Evolutionary conservation across 2,888 invertebrate genomes (phyloP), one percentile per base, ranked within the genome.

Genomic region (Drosophila prolongata): DNA sequence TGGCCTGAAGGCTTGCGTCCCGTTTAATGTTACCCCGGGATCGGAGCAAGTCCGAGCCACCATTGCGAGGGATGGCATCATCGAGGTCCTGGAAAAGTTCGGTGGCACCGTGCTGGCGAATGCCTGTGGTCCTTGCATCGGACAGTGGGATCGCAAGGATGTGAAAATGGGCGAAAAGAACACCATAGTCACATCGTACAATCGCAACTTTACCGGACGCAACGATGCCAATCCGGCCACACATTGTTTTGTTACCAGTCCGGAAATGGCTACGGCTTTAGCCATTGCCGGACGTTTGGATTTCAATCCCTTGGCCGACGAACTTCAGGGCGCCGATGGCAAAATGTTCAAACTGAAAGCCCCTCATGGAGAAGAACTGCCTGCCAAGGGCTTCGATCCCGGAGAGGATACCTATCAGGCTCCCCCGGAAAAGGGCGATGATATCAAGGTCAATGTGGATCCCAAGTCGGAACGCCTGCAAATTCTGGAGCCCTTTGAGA

Each of bases 91-190:
- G 56, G 93, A 96, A 9, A 95, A 98, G 13, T 98, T 99, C 86
- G 99, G 99, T 56, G 99, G 98, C 85, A 96, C 97, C 60, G 95
- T 99, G 1, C 93, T 99, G 78, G 99, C 99, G 1, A 99, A 99
- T 93, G 99, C 99, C 1, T 99, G 99, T 92, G 99, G 99, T 0
- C 99, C 99, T 1, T 99, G 99, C 94, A 99, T 99, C 92, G 99
- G 99, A 40, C 99, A 99, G 91, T 99, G 99, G 99, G 98, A 99
- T 93, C 96, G 99, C 78, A 94, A 96, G 90, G 99, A 99, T 92
- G 96, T 99, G 13, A 98, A 98, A 93, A 99, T 98, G 92, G 99
- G 99, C 27, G 99, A 99, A 74, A 99, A 99, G 93, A 99, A 99
- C 93, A 99, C 99, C 0, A 99, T 99, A 86, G 98, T 99, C 55